Percentiles rank a stretch among this genome's conserved stretches.
Conservation (phyloP, 2,797 vertebrate species). For the Prionace glauca region DNA sequence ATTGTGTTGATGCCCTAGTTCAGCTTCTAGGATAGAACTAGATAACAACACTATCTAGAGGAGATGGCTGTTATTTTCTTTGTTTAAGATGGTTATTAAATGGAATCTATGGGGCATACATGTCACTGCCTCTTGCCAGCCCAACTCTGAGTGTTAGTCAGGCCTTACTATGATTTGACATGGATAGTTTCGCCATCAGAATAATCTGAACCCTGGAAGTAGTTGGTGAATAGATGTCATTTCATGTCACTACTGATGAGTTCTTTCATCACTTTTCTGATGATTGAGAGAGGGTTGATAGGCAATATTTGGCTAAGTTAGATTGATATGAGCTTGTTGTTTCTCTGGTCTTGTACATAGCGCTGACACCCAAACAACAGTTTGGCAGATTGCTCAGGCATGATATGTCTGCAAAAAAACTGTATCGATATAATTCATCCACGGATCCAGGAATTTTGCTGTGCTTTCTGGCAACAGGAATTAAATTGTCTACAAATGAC, state of each 20-base stretch:
- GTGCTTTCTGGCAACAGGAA: neutral
- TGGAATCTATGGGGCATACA: neutral
- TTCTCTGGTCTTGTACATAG: too few relatives aligned
- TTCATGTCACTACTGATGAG: neutral
- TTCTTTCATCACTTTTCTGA: neutral
- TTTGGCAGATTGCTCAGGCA: too few relatives aligned
- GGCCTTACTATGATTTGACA: neutral
- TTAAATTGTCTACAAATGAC: neutral
- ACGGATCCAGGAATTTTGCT: neutral
- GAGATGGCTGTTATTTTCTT: neutral
- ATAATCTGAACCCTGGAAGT: neutral
- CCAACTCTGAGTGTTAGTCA: too few relatives aligned
- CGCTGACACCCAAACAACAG: too few relatives aligned
- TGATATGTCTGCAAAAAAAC: too few relatives aligned
- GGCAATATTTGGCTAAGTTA: neutral
- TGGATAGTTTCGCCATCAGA: neutral
- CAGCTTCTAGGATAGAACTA: neutral
- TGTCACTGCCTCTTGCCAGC: neutral
- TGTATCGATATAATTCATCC: too few relatives aligned
- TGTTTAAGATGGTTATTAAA: neutral
- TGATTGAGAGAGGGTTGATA: neutral
- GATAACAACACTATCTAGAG: too few relatives aligned
- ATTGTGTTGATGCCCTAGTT: neutral
- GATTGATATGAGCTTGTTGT: neutral
- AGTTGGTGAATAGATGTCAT: neutral